Evolutionary conservation across 2,113 vertebrate species (phyloP).

Genomic region (Pongo pygmaeus): DNA sequence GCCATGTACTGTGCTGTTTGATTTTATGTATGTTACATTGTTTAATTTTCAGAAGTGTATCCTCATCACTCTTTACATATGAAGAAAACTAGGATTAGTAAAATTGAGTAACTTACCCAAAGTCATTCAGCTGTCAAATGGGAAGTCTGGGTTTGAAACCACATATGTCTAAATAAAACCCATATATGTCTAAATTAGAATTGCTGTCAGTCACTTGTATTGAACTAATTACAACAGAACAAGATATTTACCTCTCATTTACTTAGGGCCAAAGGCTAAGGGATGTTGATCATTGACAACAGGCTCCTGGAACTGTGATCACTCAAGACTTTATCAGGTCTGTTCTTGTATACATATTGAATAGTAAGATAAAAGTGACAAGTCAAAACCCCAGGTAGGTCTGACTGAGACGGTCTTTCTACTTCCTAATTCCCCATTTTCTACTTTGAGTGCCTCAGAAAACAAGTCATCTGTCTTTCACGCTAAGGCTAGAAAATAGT

Average conservation of each 20-base stretch:
- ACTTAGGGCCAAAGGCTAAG: neutral
- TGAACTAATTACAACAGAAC: neutral
- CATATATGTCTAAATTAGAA: neutral
- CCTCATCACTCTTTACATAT: neutral
- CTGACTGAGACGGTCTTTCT: neutral
- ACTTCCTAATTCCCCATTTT: neutral
- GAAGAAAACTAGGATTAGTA: neutral
- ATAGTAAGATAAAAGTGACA: neutral
- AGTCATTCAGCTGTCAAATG: neutral
- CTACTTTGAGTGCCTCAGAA: neutral
- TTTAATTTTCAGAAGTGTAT: neutral
- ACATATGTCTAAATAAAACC: neutral
- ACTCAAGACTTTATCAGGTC: neutral
- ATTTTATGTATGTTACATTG: neutral
- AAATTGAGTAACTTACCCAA: neutral
- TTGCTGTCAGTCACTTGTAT: neutral
- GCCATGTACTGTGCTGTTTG: fast-evolving
- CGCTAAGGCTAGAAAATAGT: neutral
- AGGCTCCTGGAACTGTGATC: neutral
- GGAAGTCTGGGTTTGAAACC: neutral
- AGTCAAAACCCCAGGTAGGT: neutral
- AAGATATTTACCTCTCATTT: neutral
- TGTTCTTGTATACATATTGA: neutral
- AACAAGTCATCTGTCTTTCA: neutral
- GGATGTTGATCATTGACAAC: neutral